These are phyloP conservation scores for Apodemia duryi DNA, from an alignment of 2,888 invertebrate species.

Conservation along the genomic window DNA sequence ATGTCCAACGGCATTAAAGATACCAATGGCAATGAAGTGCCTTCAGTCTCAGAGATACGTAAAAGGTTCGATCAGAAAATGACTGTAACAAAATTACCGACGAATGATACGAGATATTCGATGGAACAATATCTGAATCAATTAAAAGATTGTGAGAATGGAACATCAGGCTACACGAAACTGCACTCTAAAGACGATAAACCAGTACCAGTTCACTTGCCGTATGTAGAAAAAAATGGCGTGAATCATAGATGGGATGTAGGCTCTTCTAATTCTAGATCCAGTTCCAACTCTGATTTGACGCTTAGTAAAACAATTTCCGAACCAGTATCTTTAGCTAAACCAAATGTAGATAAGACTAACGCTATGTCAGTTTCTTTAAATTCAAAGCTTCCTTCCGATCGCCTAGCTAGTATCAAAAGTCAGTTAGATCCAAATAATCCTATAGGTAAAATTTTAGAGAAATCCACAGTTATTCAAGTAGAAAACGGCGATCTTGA, in stretches of 20 bases:
- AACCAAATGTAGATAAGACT: slow-evolving; percentile 51
- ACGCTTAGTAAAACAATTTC: slow-evolving; percentile 70
- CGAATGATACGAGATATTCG: slow-evolving; percentile 57
- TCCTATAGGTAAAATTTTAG: slow-evolving; percentile 73
- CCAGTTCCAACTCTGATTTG: slow-evolving; percentile 64
- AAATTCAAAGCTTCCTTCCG: slow-evolving; percentile 58
- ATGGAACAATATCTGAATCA: slow-evolving; percentile 65
- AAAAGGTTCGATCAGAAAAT: slow-evolving; percentile 77
- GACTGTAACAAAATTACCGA: slow-evolving; percentile 69
- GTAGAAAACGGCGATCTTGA: slow-evolving; percentile 65
- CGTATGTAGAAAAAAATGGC: slow-evolving; percentile 63
- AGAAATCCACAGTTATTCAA: slow-evolving; percentile 72
- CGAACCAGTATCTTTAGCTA: slow-evolving; percentile 61
- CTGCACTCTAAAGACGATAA: slow-evolving; percentile 59
- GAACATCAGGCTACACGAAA: slow-evolving; percentile 58
- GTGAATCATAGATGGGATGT: slow-evolving; percentile 50
- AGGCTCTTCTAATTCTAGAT: slow-evolving; percentile 54
- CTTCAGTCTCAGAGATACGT: slow-evolving; percentile 79
- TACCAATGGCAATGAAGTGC: slow-evolving; percentile 79
- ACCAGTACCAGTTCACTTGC: slow-evolving; percentile 69
- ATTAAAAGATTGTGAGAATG: slow-evolving; percentile 65
- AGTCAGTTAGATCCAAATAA: slow-evolving; percentile 73
- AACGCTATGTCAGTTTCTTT: slow-evolving; percentile 57
- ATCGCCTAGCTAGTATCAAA: slow-evolving; percentile 67
- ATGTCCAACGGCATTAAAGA: slow-evolving; percentile 73